A percentile compares a stretch with the other conserved stretches of the same genome.
These are phyloP conservation scores for Drosophila formosana DNA, from an alignment of 2,888 invertebrate species.

Conservation along the genomic window DNA sequence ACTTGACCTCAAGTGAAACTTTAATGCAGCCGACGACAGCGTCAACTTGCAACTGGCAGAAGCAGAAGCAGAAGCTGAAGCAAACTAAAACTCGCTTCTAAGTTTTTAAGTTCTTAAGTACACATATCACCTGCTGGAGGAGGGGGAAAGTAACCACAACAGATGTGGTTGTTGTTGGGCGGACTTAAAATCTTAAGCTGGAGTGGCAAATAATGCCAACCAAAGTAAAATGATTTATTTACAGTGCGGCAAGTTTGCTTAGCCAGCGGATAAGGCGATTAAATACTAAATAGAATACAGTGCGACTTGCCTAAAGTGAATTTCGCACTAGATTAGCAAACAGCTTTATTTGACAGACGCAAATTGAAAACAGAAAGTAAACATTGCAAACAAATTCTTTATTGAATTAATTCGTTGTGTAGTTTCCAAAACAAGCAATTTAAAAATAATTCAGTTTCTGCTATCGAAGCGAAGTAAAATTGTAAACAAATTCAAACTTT, in stretches of 20 bases:
- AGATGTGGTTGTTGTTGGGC: slow-evolving; percentile 61
- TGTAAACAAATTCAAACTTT: too few relatives aligned
- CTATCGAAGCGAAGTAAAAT: too few relatives aligned
- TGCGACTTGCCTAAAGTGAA: background rate
- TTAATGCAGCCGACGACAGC: slow-evolving; percentile 61
- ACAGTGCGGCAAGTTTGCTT: slow-evolving; percentile 20
- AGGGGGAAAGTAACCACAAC: slow-evolving; percentile 43
- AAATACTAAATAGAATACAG: slow-evolving; percentile 19
- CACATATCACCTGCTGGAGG: slow-evolving; percentile 63
- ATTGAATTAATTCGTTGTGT: too few relatives aligned
- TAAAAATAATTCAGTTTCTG: too few relatives aligned
- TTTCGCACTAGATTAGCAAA: background rate
- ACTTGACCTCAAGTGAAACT: slow-evolving; percentile 60
- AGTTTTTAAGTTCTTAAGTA: slow-evolving; percentile 71
- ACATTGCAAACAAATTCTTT: too few relatives aligned
- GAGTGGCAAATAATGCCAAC: slow-evolving; percentile 54
- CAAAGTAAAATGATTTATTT: slow-evolving; percentile 63
- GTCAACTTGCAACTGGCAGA: slow-evolving; percentile 43
- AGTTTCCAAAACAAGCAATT: too few relatives aligned
- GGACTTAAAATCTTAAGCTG: slow-evolving; percentile 53
- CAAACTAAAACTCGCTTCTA: slow-evolving; percentile 61
- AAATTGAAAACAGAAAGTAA: background rate
- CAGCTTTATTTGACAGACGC: background rate
- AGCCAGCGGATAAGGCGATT: slow-evolving; percentile 38
- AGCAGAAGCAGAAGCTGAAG: slow-evolving; percentile 31